These are phyloP conservation scores for Halictus ligatus DNA, from an alignment of 2,888 invertebrate species.

Conservation along the genomic window DNA sequence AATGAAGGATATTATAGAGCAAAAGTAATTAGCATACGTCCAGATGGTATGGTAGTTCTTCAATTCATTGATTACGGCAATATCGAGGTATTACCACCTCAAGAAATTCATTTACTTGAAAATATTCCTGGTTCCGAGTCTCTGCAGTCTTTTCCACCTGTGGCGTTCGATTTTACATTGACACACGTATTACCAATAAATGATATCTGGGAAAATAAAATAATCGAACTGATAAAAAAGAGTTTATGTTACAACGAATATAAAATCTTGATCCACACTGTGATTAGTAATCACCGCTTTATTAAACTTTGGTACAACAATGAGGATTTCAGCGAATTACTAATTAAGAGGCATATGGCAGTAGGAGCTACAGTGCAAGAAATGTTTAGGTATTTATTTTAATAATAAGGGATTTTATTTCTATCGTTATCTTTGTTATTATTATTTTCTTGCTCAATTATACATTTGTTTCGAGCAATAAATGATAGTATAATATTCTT, in stretches of 20 bases:
- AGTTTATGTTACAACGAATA: slow-evolving; percentile 84
- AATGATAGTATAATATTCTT: background rate
- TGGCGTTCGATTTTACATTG: slow-evolving; percentile 87
- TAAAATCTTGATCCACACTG: slow-evolving; percentile 73
- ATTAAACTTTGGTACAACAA: slow-evolving; percentile 73
- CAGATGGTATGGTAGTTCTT: slow-evolving; percentile 87
- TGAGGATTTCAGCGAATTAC: slow-evolving; percentile 71
- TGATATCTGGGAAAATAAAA: slow-evolving; percentile 86
- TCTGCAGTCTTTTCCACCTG: slow-evolving; percentile 84
- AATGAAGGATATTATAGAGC: slow-evolving; percentile 89
- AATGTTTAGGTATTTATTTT: slow-evolving; percentile 70
- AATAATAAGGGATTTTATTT: background rate
- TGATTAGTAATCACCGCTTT: slow-evolving; percentile 61
- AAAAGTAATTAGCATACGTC: slow-evolving; percentile 85
- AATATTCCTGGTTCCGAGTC: slow-evolving; percentile 85
- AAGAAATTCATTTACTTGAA: slow-evolving; percentile 87
- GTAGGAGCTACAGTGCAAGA: slow-evolving; percentile 66
- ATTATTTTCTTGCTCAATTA: background rate
- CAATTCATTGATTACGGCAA: slow-evolving; percentile 90
- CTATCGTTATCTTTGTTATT: background rate
- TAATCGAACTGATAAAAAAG: slow-evolving; percentile 83
- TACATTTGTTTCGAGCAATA: background rate
- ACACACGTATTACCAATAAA: slow-evolving; percentile 86
- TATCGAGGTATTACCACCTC: slow-evolving; percentile 86
- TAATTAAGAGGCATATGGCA: slow-evolving; percentile 74